Base-by-base conservation (phyloP, 2,888 invertebrate species). In the Ischnus inquisitorius region DNA sequence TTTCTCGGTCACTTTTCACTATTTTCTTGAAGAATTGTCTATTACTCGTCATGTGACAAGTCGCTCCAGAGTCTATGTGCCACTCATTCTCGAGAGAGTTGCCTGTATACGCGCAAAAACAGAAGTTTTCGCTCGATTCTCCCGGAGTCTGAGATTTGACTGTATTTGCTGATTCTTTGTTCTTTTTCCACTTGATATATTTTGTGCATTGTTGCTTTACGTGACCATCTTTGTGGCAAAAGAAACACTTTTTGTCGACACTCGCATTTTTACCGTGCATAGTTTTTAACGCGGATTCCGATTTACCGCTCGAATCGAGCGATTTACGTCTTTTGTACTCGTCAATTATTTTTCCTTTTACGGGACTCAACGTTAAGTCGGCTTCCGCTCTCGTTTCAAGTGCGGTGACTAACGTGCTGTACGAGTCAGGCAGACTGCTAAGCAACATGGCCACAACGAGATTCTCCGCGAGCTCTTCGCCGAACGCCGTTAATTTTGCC, bases 271-370 rank as follows among this genome's bases (percentile, higher is more conserved):
- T n/a, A n/a, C n/a, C n/a, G n/a, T n/a, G n/a, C n/a, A n/a, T 39
- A 2, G 41, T 57, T 62, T 69, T 78, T 12, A 78, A 28, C 22
- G 60, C 82, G 12, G 71, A 46, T 25, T 67, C 67, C 62, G 68
- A 43, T 41, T 22, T 46, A 5, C 22, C 69, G 12, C 25, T 22
- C 10, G 51, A 41, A 12, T 60, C 34, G 12, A 60, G 8, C 10
- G 67, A 48, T 68, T 72, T 75, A 16, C 86, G 78, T 3, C 85
- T 67, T 51, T 82, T 76, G 25, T 83, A 86, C 25, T 89, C 88
- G 62, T 88, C 89, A n/a, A 89, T 62, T 2, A 88, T 62, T 72
- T 87, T 86, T 16, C 87, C 85, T 43, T 82, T 85, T 1, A 87
- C 88, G 6, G 85, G 80, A 22, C 81, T 85, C 12, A 87, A 25